Evolutionary conservation across 1,140 invertebrate genomes (phyloP).

Genomic region (Galendromus occidentalis): DNA sequence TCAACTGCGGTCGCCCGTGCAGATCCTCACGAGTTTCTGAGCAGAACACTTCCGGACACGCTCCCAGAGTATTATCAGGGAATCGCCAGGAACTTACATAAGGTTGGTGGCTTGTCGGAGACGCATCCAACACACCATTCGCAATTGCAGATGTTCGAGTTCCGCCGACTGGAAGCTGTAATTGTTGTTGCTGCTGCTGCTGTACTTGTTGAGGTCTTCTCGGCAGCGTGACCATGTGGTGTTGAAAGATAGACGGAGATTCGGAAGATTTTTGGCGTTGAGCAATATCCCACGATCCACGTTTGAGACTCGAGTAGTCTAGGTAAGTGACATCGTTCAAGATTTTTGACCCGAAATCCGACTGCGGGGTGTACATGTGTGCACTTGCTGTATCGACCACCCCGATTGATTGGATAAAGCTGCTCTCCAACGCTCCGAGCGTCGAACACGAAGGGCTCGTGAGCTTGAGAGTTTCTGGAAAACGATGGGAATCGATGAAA

Average conservation of each 20-base stretch:
- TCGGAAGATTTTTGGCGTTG: not conserved
- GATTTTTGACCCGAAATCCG: not conserved
- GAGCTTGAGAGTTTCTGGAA: not conserved
- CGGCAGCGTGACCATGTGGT: not conserved
- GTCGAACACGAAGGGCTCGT: not conserved
- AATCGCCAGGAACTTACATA: no score
- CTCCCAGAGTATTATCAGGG: no score
- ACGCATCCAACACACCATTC: no score
- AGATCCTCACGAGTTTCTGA: no score
- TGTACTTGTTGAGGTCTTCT: not conserved
- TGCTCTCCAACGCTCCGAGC: not conserved
- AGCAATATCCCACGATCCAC: not conserved
- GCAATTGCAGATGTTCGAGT: no score
- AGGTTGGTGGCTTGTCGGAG: no score
- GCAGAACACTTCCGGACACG: no score
- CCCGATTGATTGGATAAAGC: not conserved
- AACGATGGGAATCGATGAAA: not conserved
- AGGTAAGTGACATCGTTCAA: not conserved
- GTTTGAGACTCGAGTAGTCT: not conserved
- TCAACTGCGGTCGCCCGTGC: no score
- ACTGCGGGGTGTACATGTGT: not conserved
- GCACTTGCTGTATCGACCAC: not conserved
- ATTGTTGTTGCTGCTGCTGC: not conserved
- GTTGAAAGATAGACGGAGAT: not conserved
- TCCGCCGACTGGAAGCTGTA: not conserved